Evolutionary conservation across 2,888 invertebrate genomes (phyloP).

Genomic region (Malacosoma neustria): DNA sequence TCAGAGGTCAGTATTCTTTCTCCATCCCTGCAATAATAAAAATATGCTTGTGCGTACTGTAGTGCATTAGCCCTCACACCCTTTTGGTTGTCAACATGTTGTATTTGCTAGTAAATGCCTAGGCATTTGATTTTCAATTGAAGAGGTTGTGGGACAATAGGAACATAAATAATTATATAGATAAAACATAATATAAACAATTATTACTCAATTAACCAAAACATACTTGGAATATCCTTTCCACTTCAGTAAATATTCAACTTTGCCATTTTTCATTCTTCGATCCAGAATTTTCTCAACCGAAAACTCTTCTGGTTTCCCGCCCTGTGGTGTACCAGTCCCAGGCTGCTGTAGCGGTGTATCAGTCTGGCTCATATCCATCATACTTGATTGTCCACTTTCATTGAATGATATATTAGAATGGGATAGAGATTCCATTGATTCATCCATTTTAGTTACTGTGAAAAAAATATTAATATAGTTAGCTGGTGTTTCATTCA

Average conservation of each 20-base stretch:
- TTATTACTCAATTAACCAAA: too few relatives aligned
- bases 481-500: too few relatives aligned
- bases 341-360: constrained; percentile 13
- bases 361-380: constrained; percentile 22
- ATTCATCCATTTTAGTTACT: constrained; percentile 22
- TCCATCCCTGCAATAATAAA: too few relatives aligned
- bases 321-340: constrained; percentile 32
- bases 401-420: constrained; percentile 19
- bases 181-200: too few relatives aligned
- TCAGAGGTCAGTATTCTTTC: too few relatives aligned
- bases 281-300: constrained; percentile 85
- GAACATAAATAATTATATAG: too few relatives aligned
- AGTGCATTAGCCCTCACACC: too few relatives aligned
- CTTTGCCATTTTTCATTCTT: constrained; percentile 79
- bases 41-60: too few relatives aligned
- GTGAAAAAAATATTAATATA: constrained; percentile 1
- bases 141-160: too few relatives aligned
- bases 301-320: constrained; percentile 79
- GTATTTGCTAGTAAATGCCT: too few relatives aligned
- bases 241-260: constrained; percentile 80
- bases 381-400: constrained; percentile 12
- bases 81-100: too few relatives aligned
- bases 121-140: too few relatives aligned
- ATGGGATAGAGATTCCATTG: constrained; percentile 29
- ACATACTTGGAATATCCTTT: constrained; percentile 79